A percentile compares a stretch with the other conserved stretches of the same genome.
These are phyloP conservation scores for Sorex araneus DNA, from an alignment of 2,113 vertebrate genomes.

Conservation along the genomic window DNA sequence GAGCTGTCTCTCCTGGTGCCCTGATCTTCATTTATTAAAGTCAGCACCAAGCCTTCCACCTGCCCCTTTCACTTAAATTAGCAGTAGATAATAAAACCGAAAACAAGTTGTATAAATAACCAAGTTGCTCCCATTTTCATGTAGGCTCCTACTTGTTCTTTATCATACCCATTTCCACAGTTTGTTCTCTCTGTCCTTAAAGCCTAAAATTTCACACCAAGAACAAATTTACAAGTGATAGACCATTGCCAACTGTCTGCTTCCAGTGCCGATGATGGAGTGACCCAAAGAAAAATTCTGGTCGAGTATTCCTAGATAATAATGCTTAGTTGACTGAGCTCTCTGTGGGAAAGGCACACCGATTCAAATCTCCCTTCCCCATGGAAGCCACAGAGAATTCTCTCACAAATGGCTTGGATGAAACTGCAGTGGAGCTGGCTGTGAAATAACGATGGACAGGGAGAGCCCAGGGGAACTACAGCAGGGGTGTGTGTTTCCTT, in stretches of 20 bases:
- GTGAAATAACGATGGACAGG: not conserved
- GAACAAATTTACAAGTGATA: not conserved
- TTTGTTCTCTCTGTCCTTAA: constrained; percentile 5
- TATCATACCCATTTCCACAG: not conserved
- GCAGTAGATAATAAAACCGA: not conserved
- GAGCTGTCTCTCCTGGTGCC: too few species aligned
- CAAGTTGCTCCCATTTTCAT: not conserved
- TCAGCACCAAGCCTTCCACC: accelerated
- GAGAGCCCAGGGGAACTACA: too few species aligned
- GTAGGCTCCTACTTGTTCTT: not conserved
- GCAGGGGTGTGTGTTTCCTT: not conserved
- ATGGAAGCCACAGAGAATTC: not conserved
- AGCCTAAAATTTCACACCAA: constrained; percentile 55
- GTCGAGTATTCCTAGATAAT: not conserved
- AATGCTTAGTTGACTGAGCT: not conserved
- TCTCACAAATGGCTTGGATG: not conserved
- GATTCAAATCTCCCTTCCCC: not conserved
- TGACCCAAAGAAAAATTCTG: not conserved
- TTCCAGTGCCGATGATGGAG: not conserved
- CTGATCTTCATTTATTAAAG: not conserved
- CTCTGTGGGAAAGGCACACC: not conserved
- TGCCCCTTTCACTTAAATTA: not conserved
- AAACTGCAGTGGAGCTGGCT: not conserved
- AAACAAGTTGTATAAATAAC: not conserved
- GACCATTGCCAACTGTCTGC: not conserved